Evolutionary conservation across 2,113 vertebrate species (phyloP).

Genomic region (Aix galericulata): DNA sequence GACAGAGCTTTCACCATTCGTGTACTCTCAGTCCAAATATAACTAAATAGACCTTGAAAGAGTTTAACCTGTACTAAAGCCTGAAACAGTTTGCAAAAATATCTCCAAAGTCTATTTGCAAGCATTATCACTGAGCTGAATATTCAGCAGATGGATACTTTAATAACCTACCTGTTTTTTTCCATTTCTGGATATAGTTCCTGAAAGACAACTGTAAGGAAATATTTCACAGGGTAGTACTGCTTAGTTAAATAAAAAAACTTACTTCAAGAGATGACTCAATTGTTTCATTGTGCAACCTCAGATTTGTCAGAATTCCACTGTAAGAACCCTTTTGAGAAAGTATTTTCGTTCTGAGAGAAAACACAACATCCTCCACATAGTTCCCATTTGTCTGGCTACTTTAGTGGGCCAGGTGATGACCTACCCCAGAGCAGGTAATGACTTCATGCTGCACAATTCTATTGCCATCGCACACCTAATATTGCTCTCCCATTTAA

Average conservation of each 20-base stretch:
- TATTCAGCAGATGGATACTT: not conserved
- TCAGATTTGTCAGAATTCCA: not conserved
- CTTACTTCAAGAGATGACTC: constrained; percentile 38
- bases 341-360: not conserved
- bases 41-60: not conserved
- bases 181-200: constrained; percentile 14
- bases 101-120: not conserved
- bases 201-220: constrained; percentile 51
- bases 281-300: constrained; percentile 26
- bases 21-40: not conserved
- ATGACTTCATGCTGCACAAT: not conserved
- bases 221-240: constrained; percentile 38
- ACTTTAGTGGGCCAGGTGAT: not conserved
- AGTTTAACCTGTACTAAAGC: not conserved
- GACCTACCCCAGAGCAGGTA: fast-evolving
- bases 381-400: not conserved
- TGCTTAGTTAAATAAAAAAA: constrained; percentile 58
- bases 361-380: not conserved
- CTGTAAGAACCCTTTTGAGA: not conserved
- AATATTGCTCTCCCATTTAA: not conserved
- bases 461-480: not conserved
- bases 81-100: fast-evolving
- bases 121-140: not conserved
- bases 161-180: not conserved
- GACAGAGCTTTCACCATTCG: not conserved